Evolutionary conservation across 2,888 invertebrate species (phyloP), one percentile per base, ranked within the genome.

Genomic region (Neocrepidodera transversa): DNA sequence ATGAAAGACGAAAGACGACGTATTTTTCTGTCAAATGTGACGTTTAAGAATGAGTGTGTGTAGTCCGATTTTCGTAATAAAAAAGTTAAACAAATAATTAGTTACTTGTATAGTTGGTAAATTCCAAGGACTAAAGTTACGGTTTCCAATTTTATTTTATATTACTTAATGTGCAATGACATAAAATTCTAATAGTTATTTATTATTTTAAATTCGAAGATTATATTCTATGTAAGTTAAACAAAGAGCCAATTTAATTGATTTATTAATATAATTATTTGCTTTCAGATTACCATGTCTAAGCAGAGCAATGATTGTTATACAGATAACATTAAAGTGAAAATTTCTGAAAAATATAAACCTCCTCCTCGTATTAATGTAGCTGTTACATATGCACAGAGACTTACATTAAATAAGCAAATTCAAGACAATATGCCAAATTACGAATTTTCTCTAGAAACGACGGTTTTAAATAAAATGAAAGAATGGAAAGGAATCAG

Each of bases 311-410:
- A 73, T 60, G 67, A 67, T 45, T 68, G 86, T 74, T 89, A 85
- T 74, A 89, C 92, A 87, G 93, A 93, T 80, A 90, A 89, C 68
- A 88, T 94, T 70, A 89, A 91, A 73, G 93, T 94, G 60, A 93
- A 93, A 83, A 92, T 94, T 79, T 89, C 91, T 45, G 93, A 94
- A 79, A 89, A 87, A 72, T 94, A 90, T 76, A 91, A 92, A 77
- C 90, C 92, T 66, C 93, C 93, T 17, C 87, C 88, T 55, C 86
- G 83, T 76, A 84, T 88, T 50, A 84, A 84, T 67, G 74, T 88
- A 62, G 86, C 88, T 36, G 82, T 83, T 62, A 81, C 82, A 36
- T 82, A 84, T 68, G 76, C 82, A 38, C 84, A 84, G 71, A 80
- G 83, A 67, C 69, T 86, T 62, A 79, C 79, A 54, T 79, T 83